Evolutionary conservation across 2,888 invertebrate genomes (phyloP), one percentile per base, ranked within the genome.

Genomic region (Phlogophora meticulosa): DNA sequence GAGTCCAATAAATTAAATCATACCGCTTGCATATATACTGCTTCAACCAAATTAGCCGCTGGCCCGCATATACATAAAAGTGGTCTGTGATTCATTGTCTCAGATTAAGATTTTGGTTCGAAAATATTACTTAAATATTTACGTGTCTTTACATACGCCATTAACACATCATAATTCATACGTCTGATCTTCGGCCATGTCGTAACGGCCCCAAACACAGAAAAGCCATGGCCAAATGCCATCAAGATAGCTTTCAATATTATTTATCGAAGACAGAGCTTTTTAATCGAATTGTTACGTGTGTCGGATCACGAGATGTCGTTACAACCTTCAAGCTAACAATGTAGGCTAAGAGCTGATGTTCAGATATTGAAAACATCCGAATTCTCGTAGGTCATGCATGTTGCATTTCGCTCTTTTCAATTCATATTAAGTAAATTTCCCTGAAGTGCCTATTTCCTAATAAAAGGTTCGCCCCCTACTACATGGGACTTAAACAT

Each of bases 201-300:
- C 86, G 91, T 88, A 92, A 92, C 75, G 75, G 85, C 82, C 72
- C 91, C 88, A 88, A 90, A 91, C 81, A 85, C 80, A 90, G 89
- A 92, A 92, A 90, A 92, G 91, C 91, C 92, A 94, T 84, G 92
- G 92, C 88, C 90, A 87, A 91, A 92, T 91, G 81, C 86, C 91
- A 93, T 92, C 91, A 89, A 90, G 92, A 93, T 93, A 81, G 86
- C 88, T 89, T 91, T 88, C 88, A 90, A 88, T 90, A 85, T 82
- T 82, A 88, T 88, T 87, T 88, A 89, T 88, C 86, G 86, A 86
- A 87, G 85, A 88, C 85, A 80, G 78, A 86, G 83, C 82, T 87
- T 87, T 87, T 89, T 87, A 88, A 87, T 87, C 86, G 85, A 78
- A 84, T 83, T 81, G 82, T 80, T 82, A 76, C 74, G 76, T 85